Base-by-base conservation (phyloP, 2,888 invertebrate species). In the Nomada flava region DNA sequence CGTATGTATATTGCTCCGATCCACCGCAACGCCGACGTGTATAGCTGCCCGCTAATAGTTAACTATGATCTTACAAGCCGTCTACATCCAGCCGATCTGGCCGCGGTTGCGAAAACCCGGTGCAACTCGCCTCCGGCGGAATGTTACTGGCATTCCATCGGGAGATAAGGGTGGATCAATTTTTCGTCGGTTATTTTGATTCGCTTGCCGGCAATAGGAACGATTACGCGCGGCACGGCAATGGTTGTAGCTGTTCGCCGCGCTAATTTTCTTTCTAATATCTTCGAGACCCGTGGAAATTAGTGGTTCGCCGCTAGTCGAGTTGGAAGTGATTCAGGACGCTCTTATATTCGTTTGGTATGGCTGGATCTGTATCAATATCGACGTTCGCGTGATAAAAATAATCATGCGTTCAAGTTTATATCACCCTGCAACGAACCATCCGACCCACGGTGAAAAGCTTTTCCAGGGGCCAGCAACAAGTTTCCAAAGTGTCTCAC, bases 1-100 rank as follows among this genome's bases (percentile, higher is more conserved):
- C 80, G 75, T 63, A 72, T 82, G 78, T 55, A 73, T 82, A 81
- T 60, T 81, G 75, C 67, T 9, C 60, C 77, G 83, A 81, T 86
- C 77, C 74, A 79, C 83, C 71, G 78, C 52, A 76, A 62, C 55
- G 60, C 7, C 57, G 75, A 75, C 76, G 76, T 76, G 53, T 75
- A 76, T 69, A 63, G 76, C 79, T n/a, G 53, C 29, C 44, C 36
- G 64, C 62, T 87, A 84, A 84, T 82, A 75, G 75, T 76, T 85
- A 77, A 77, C 84, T 70, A 76, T 78, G 68, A 83, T 86, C 80
- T 79, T 76, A 79, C 65, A 72, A 71, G 68, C 73, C 69, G 83
- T 80, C 84, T 73, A 74, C 81, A 84, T 77, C 70, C 68, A 64
- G 26, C 18, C 74, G 77, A 84, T 77, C 70, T 64, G 64, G 26